These are phyloP conservation scores for Peromyscus nudipes DNA, from an alignment of 2,797 vertebrate genomes.

Conservation along the genomic window DNA sequence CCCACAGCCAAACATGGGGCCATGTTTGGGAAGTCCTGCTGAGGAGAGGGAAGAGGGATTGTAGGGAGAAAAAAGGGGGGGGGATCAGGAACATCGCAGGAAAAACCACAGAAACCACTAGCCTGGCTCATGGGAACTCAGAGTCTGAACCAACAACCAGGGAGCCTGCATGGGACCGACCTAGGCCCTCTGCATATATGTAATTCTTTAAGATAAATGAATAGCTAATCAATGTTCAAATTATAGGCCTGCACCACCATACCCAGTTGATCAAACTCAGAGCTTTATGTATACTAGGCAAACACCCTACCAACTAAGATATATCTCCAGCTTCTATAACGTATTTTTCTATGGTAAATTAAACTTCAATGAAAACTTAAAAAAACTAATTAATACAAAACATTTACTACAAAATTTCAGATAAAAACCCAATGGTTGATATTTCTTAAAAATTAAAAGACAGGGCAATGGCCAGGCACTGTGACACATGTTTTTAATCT, in stretches of 20 bases:
- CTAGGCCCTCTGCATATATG: too few species aligned
- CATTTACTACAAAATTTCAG: not conserved
- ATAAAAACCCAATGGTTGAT: not conserved
- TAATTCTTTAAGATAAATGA: not conserved
- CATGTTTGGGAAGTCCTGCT: too few species aligned
- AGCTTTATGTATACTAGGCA: not conserved
- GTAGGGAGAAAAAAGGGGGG: too few species aligned
- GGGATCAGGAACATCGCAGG: too few species aligned
- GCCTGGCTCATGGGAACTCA: too few species aligned
- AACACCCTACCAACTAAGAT: not conserved
- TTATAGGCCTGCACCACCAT: not conserved
- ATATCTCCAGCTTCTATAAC: not conserved
- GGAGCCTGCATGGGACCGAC: too few species aligned
- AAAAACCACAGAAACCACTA: too few species aligned
- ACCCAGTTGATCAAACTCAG: not conserved
- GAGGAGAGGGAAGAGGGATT: too few species aligned
- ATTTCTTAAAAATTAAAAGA: not conserved
- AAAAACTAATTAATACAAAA: not conserved
- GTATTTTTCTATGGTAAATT: not conserved
- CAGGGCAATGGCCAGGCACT: not conserved
- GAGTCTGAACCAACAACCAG: too few species aligned
- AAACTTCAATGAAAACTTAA: not conserved
- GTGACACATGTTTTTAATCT: not conserved
- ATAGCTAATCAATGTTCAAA: not conserved
- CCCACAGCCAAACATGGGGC: too few species aligned